Conservation (phyloP, 2,888 invertebrate genomes). For the Kryphioiulus occultus region DNA sequence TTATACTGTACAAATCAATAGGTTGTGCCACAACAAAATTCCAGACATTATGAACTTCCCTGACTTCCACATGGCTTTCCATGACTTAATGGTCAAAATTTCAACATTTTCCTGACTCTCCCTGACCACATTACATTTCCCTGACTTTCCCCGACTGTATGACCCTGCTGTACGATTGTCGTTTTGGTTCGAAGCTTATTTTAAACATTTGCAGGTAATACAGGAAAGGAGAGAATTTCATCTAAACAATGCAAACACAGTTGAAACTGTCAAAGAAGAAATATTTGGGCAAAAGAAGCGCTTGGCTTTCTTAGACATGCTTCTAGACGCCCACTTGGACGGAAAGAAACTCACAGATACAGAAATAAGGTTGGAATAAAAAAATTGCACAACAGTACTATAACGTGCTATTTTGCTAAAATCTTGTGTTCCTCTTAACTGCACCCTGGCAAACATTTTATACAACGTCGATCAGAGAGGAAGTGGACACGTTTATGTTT, state of each 20-base stretch:
- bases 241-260: neutral
- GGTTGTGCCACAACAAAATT: too few species aligned
- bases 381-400: neutral
- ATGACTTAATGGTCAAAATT: too few species aligned
- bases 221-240: neutral
- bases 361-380: neutral
- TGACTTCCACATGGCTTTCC: too few species aligned
- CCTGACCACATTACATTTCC: too few species aligned
- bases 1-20: too few species aligned
- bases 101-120: too few species aligned
- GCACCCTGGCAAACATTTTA: neutral
- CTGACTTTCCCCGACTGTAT: too few species aligned
- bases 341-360: neutral
- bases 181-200: neutral
- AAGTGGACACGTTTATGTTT: constrained; percentile 9
- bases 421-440: neutral
- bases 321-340: neutral
- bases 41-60: too few species aligned
- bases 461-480: neutral
- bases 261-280: neutral
- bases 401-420: neutral
- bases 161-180: too few species aligned
- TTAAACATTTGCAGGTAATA: neutral
- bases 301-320: neutral
- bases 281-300: neutral